Base-by-base conservation (phyloP, 1,140 invertebrate genomes). In the Aphaenogaster rudis region DNA sequence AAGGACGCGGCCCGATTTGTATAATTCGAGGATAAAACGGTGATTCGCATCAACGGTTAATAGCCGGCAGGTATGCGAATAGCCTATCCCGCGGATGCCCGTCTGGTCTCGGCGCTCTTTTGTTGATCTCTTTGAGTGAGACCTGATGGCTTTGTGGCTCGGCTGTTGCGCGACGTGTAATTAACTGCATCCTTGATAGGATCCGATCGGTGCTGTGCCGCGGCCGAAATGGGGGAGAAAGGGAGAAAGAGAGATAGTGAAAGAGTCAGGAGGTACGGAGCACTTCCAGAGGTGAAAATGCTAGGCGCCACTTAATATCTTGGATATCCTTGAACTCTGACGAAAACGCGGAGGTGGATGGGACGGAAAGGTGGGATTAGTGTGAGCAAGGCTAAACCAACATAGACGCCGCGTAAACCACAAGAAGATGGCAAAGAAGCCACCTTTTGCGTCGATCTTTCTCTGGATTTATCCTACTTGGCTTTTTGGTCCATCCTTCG, bases 291-390 rank as follows among this genome's bases (percentile, higher is more conserved):
- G 74, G 88, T 89, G 87, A 81, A 92, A 90, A 88, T 42, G 6
- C 88, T 91, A 91, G 90, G 88, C 87, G 91, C 86, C 88, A 90
- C 74, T 91, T 92, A 88, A 91, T 91, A 90, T 88, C 52, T 84
- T 86, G 77, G 88, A 88, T 88, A 90, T 86, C 82, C 86, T 86
- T 89, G 88, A 91, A 90, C 82, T 79, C 52, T n/a, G 45, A 48
- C 28, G 36, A 87, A 87, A 84, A 33, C 9, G 52, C 52, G 45
- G n/a, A 63, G 39, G 21, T 66, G 54, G 50, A 39, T 17, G 33
- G 36, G 4, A 57, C 45, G 39, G 50, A 17, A 33, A 48, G 33
- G 50, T 28, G 21, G 6, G 21, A 69, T 21, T 57, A 45, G 63
- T 11, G 63, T 11, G 15, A 8, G 17, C 36, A 13, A 69, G 50